Evolutionary conservation across 2,113 vertebrate genomes (phyloP), one percentile per base, ranked within the genome.

Genomic region (Mesitornis unicolor): DNA sequence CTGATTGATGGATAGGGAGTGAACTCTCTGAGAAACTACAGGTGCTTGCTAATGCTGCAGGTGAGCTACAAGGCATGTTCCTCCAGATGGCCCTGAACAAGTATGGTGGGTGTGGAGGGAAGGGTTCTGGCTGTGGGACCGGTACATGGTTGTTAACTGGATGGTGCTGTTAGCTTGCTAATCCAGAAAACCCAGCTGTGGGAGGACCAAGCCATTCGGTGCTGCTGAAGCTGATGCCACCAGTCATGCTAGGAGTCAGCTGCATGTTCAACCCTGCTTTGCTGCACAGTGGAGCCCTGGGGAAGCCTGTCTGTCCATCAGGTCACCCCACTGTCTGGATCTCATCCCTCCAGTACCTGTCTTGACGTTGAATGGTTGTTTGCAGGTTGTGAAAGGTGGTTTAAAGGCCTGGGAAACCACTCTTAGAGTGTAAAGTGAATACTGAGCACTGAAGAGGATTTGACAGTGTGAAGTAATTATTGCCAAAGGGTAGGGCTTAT

Each of bases 221-320:
- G 42, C 11, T 2, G 8, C 38, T 59, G 68, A 42, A 76, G 42
- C 36, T 77, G 29, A 22, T 59, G 53, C 8, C 36, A 85, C n/a
- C 24, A 15, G 31, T 38, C 0, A 0, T 38, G 28, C 54, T 67
- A 73, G 45, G 26, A 84, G 11, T 9, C 0, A 3, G 21, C 28
- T 48, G 45, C 19, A 2, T 22, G 7, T 64, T 69, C 63, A 80
- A 8, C n/a, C 31, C 14, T 83, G n/a, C 31, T 81, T 48, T 89
- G 29, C 24, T 2, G 2, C n/a, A 9, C 7, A 50, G 26, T 29
- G 42, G n/a, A 20, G 48, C 22, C 16, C 33, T 2, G 1, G 12
- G 28, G 7, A 5, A 48, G 10, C 6, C 12, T 3, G 0, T 65
- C 63, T 1, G 0, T 43, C 0, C 0, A 28, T 59, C 67, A 31